Base-by-base conservation (phyloP, 2,797 vertebrate genomes). In the Molossus molossus region DNA sequence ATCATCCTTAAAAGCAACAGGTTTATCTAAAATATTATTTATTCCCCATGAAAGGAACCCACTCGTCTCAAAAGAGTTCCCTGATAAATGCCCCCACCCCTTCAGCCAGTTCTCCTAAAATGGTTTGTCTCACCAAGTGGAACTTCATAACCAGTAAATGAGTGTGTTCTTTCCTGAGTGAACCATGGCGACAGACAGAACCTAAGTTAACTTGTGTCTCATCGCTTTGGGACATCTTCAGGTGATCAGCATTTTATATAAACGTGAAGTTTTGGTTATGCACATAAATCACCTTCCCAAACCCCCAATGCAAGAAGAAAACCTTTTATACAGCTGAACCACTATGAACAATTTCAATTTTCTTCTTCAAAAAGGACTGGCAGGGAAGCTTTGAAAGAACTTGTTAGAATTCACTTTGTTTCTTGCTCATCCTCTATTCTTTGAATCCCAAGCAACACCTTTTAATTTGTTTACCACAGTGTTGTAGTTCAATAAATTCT, bases 331-430 rank as follows among this genome's bases (percentile, higher is more conserved):
- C 13, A 37, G 27, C 75, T 90, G 90, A 37, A 91, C 69, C 87
- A 86, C 40, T 86, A 65, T 2, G 64, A 96, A 94, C 57, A 87
- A 96, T n/a, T 70, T 69, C 25, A 3, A 17, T n/a, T 72, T 87
- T 94, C 89, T 90, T 91, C 81, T 88, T 55, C 70, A 57, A 93
- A 96, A 95, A 48, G 2, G 65, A 80, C 75, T 73, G 53, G 27
- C 93, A 75, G 60, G 88, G 91, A 80, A 79, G 75, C 88, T 91
- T 77, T 75, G 72, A 89, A 95, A 29, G 55, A 70, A 90, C 90
- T 45, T 95, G 45, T 70, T 72, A 96, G 92, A 93, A 96, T 95
- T 97, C 57, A 15, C 27, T 89, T 67, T 57, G 37, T 45, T 85
- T 53, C 69, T 90, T 76, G 20, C 86, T 95, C 53, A 64, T 67